phyloP scores from a whole-genome alignment of 2,113 vertebrate species.

The Heterochromis multidens region DNA sequence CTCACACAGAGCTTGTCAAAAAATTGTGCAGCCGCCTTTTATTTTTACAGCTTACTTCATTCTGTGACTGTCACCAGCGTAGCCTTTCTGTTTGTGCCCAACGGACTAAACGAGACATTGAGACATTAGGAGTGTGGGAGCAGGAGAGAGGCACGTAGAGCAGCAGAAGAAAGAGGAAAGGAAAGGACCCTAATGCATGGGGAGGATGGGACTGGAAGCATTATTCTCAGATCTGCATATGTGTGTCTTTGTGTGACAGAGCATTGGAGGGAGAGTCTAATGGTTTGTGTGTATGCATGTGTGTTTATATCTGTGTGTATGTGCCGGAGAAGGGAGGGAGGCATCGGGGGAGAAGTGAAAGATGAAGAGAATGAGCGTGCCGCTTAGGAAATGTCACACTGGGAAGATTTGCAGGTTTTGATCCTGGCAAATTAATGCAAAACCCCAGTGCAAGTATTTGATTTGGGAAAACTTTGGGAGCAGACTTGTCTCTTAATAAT shows the following conservation, averaged over 20 bases:
- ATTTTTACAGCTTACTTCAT: slow-evolving; percentile 70
- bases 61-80: slow-evolving; percentile 63
- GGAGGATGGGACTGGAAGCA: slow-evolving; percentile 65
- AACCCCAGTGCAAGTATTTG: slow-evolving; percentile 99
- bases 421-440: slow-evolving; percentile 99
- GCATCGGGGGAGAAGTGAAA: slow-evolving; percentile 70
- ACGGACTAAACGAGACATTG: slow-evolving; percentile 61
- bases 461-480: slow-evolving; percentile 99
- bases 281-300: slow-evolving; percentile 41
- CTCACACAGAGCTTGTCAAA: slow-evolving; percentile 71
- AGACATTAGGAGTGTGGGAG: slow-evolving; percentile 62
- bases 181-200: slow-evolving; percentile 53
- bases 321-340: slow-evolving; percentile 41
- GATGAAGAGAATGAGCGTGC: slow-evolving; percentile 79
- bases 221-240: slow-evolving; percentile 70
- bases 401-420: slow-evolving; percentile 99
- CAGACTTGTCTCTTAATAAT: slow-evolving; percentile 99
- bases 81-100: slow-evolving; percentile 65
- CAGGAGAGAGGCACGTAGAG: slow-evolving; percentile 45
- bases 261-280: slow-evolving; percentile 59
- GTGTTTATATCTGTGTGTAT: slow-evolving; percentile 45
- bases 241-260: slow-evolving; percentile 68
- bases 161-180: slow-evolving; percentile 47
- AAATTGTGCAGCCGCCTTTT: slow-evolving; percentile 63
- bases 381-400: slow-evolving; percentile 96